Evolutionary conservation across 2,888 invertebrate genomes (phyloP).

Genomic region (Resseliella maxima): DNA sequence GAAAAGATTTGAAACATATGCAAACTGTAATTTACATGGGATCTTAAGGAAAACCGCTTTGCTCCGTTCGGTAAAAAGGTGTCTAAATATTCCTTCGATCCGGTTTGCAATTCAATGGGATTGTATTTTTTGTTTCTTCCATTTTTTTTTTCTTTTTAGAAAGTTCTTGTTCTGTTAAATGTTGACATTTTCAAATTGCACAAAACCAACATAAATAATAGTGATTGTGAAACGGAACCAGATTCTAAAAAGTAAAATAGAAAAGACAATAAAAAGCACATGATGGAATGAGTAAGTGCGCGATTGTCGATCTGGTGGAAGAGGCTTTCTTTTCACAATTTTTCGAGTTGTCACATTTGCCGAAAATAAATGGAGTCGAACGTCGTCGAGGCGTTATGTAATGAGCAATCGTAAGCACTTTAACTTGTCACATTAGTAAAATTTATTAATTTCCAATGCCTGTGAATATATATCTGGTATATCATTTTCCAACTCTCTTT

Average conservation of each 20-base stretch:
- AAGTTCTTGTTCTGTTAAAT: conserved; percentile 27
- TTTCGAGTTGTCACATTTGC: conserved; percentile 24
- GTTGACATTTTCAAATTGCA: conserved; percentile 21
- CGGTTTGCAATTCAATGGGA: conserved; percentile 7
- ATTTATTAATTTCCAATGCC: conserved; percentile 55
- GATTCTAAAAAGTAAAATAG: background rate
- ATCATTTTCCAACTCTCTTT: conserved; percentile 33
- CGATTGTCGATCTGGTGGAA: conserved; percentile 28
- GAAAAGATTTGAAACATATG: background rate
- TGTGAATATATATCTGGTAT: background rate
- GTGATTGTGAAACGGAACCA: conserved; percentile 6
- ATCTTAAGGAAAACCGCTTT: background rate
- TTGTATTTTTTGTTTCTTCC: background rate
- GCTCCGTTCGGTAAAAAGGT: background rate
- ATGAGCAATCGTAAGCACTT: conserved; percentile 33
- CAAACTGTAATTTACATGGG: conserved; percentile 25
- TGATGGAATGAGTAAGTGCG: background rate
- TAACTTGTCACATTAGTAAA: conserved; percentile 55
- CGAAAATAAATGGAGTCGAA: conserved; percentile 31
- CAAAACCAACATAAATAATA: conserved; percentile 39
- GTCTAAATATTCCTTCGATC: background rate
- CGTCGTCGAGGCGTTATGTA: conserved; percentile 21
- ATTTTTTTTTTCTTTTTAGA: background rate
- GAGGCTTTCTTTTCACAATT: conserved; percentile 2
- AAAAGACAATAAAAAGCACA: background rate